Conservation (phyloP, 2,888 invertebrate genomes). For the Uloborus plumipes region DNA sequence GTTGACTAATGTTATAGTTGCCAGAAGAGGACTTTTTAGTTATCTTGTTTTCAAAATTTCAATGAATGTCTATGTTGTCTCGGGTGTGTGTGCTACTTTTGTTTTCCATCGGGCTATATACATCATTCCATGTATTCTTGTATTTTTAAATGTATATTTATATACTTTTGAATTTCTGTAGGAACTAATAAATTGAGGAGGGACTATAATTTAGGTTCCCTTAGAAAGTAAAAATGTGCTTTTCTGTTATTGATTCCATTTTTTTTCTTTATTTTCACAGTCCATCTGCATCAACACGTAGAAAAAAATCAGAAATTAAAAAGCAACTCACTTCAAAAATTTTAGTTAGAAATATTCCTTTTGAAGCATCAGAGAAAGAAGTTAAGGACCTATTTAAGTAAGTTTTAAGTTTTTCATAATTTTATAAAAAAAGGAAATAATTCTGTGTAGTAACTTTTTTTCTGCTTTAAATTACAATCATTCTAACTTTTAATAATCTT, state of each 20-base stretch:
- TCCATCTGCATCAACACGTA: constrained; percentile 73
- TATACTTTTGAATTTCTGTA: background rate
- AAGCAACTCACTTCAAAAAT: constrained; percentile 81
- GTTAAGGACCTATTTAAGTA: constrained; percentile 90
- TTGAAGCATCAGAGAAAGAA: constrained; percentile 90
- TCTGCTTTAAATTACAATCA: too few relatives aligned
- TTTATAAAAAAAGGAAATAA: too few relatives aligned
- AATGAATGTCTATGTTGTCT: too few relatives aligned
- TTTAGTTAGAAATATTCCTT: constrained; percentile 93
- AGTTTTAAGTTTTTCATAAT: too few relatives aligned
- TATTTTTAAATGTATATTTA: background rate
- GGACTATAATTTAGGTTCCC: too few relatives aligned
- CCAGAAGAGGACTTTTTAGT: too few relatives aligned
- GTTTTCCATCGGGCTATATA: too few relatives aligned
- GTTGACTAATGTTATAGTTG: too few relatives aligned
- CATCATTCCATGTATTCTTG: background rate
- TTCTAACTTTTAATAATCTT: too few relatives aligned
- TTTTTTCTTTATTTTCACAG: constrained; percentile 73
- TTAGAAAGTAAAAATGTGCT: background rate
- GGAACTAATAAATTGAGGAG: background rate
- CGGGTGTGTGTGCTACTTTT: too few relatives aligned
- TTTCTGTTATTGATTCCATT: background rate
- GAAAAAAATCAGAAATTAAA: constrained; percentile 76
- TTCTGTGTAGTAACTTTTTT: too few relatives aligned
- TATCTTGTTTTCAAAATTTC: too few relatives aligned